Conservation (phyloP, 1,140 invertebrate genomes). For the Drosophila mayri region DNA sequence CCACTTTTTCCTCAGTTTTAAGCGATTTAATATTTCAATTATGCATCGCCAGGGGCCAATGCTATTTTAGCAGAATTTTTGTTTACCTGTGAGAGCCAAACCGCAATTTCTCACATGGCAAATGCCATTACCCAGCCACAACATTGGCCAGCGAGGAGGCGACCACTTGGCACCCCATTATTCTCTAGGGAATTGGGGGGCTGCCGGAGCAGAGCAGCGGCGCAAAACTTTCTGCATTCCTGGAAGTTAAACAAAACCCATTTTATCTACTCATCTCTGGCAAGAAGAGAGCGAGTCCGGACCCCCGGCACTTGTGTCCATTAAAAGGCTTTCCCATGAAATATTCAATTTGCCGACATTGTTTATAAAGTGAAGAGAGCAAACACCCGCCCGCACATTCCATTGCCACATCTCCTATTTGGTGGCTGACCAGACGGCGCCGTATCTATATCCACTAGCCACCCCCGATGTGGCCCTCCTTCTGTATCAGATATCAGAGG, state of each 20-base stretch:
- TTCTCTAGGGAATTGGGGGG: neutral
- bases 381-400: slow-evolving; percentile 9
- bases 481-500: slow-evolving; percentile 51
- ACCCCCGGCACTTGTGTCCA: slow-evolving; percentile 29
- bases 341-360: slow-evolving; percentile 54
- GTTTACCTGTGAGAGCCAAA: neutral
- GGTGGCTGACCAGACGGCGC: slow-evolving; percentile 51
- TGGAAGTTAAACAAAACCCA: slow-evolving; percentile 35
- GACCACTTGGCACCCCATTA: slow-evolving; percentile 6
- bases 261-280: slow-evolving; percentile 32
- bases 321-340: slow-evolving; percentile 56
- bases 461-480: neutral
- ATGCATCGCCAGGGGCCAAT: neutral
- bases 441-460: slow-evolving; percentile 21
- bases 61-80: slow-evolving; percentile 10
- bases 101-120: slow-evolving; percentile 4
- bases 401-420: neutral
- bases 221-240: slow-evolving; percentile 36
- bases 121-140: slow-evolving; percentile 12
- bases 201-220: neutral
- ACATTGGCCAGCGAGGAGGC: neutral
- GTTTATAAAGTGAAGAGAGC: slow-evolving; percentile 55
- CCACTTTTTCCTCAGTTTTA: neutral
- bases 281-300: neutral
- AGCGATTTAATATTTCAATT: slow-evolving; percentile 12